Evolutionary conservation across 2,113 vertebrate species (phyloP).

Genomic region (Mustela nigripes): DNA sequence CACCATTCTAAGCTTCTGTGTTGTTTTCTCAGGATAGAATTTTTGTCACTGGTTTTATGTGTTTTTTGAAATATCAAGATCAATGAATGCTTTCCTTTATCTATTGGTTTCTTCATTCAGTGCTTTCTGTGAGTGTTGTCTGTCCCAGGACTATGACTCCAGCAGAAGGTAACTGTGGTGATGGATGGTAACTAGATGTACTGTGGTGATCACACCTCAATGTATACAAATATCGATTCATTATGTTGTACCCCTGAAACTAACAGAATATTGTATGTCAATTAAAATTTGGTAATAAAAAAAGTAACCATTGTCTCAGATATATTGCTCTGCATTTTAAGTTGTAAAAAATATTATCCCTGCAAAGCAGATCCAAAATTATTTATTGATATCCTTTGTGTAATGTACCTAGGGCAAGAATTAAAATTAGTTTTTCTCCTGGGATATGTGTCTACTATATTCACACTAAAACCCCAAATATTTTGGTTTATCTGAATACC

Average conservation of each 20-base stretch:
- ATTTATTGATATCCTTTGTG: neutral
- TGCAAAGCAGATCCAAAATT: neutral
- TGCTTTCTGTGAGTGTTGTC: neutral
- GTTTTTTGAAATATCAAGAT: neutral
- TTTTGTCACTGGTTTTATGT: neutral
- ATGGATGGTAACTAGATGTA: neutral
- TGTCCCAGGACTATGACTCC: neutral
- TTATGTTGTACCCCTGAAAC: neutral
- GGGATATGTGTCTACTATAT: neutral
- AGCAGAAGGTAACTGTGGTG: neutral
- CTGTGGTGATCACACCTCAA: neutral
- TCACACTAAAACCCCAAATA: neutral
- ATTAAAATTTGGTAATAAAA: neutral
- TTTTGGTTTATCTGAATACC: neutral
- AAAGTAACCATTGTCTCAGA: neutral
- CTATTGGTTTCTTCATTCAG: neutral
- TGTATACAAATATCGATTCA: neutral
- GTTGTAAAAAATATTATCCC: neutral
- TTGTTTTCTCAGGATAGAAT: neutral
- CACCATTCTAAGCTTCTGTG: neutral
- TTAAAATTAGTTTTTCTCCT: neutral
- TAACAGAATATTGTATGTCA: neutral
- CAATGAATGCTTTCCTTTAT: neutral
- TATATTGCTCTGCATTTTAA: neutral
- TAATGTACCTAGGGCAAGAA: neutral